Conservation (phyloP, 1,140 invertebrate species). For the Drosophila asahinai region DNA sequence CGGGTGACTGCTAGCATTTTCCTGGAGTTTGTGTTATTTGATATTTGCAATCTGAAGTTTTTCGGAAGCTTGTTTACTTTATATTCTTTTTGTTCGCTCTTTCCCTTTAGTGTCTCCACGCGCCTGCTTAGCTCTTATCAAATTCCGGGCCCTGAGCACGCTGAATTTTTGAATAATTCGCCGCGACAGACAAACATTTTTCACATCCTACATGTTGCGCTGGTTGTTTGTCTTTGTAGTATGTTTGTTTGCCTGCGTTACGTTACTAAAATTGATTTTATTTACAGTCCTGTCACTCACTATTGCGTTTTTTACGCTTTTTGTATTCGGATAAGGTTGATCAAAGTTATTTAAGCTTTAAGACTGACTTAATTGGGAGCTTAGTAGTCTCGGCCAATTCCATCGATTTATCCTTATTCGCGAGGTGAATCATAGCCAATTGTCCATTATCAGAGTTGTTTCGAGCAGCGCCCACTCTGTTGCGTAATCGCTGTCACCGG, state of each 20-base stretch:
- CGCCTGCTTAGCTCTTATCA: conserved; percentile 22
- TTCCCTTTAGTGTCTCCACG: conserved; percentile 1
- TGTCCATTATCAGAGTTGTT: conserved; percentile 25
- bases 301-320: background rate
- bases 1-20: conserved; percentile 11
- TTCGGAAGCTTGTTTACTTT: conserved; percentile 30
- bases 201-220: conserved; percentile 34
- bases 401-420: conserved; percentile 14
- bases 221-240: conserved; percentile 26
- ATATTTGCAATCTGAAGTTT: conserved; percentile 47
- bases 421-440: conserved; percentile 16
- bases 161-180: conserved; percentile 37
- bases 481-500: conserved; percentile 23
- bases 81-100: conserved; percentile 23
- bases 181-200: conserved; percentile 18
- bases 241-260: conserved; percentile 26
- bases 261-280: conserved; percentile 35
- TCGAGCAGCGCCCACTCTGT: background rate
- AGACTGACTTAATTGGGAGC: background rate
- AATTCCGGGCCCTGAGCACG: conserved; percentile 9
- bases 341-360: background rate
- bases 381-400: background rate
- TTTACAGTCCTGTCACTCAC: background rate
- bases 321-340: background rate
- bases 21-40: conserved; percentile 20